A percentile compares a stretch with the other conserved stretches of the same genome.
These are phyloP conservation scores for Ailurus styani DNA, from an alignment of 2,113 vertebrate genomes.

Conservation along the genomic window DNA sequence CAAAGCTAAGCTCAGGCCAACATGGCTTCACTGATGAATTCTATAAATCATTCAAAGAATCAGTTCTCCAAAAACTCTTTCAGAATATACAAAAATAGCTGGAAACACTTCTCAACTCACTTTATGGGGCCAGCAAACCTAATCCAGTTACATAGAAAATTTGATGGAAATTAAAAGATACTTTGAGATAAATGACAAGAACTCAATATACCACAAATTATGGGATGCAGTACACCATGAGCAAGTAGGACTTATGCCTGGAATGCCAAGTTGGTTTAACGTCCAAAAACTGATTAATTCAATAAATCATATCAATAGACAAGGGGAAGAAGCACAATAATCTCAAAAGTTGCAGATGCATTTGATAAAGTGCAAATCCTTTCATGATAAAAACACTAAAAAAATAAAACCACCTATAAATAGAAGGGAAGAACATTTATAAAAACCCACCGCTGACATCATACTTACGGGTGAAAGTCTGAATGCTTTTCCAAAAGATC, in stretches of 20 bases:
- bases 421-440: neutral
- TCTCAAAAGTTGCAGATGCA: neutral
- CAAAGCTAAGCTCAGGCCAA: neutral
- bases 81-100: neutral
- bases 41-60: neutral
- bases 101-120: neutral
- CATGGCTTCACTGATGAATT: neutral
- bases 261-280: neutral
- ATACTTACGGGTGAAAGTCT: neutral
- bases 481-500: neutral
- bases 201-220: neutral
- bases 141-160: neutral
- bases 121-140: neutral
- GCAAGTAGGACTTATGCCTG: neutral
- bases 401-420: neutral
- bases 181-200: neutral
- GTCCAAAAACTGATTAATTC: neutral
- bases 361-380: neutral
- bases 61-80: neutral
- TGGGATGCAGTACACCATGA: neutral
- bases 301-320: neutral
- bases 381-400: neutral
- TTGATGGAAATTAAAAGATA: neutral
- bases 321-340: neutral
- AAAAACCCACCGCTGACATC: neutral